These are phyloP conservation scores for Rhyacophila brunnea DNA, from an alignment of 1,140 invertebrate species.

Conservation along the genomic window DNA sequence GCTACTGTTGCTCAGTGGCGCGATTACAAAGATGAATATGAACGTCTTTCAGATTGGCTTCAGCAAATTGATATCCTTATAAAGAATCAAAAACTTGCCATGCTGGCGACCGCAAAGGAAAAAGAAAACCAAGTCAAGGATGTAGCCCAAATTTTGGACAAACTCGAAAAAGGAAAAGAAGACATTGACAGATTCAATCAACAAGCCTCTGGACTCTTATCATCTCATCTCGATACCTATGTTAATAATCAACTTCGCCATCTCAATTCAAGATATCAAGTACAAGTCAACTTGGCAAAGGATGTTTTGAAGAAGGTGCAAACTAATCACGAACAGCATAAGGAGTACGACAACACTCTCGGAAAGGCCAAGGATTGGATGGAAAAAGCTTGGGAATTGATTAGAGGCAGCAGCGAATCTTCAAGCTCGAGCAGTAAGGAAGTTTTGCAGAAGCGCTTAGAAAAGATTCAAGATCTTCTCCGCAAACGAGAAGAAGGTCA, in stretches of 20 bases:
- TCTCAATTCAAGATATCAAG: constrained; percentile 88
- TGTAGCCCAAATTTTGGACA: constrained; percentile 73
- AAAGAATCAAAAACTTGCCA: constrained; percentile 84
- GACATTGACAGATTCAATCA: constrained; percentile 84
- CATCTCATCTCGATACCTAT: constrained; percentile 86
- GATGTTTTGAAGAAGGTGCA: constrained; percentile 92
- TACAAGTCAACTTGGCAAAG: constrained; percentile 85
- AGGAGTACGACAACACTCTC: constrained; percentile 78
- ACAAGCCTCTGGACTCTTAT: constrained; percentile 70
- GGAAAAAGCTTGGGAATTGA: constrained; percentile 79
- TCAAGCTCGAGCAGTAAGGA: constrained; percentile 80
- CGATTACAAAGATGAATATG: constrained; percentile 91
- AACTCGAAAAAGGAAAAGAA: constrained; percentile 75
- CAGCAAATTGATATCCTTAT: constrained; percentile 91
- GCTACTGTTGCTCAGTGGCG: constrained; percentile 80
- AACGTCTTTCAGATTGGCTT: constrained; percentile 87
- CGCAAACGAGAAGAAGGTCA: constrained; percentile 88
- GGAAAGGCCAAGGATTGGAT: constrained; percentile 85
- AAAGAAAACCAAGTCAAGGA: constrained; percentile 83
- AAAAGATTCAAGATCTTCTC: constrained; percentile 79
- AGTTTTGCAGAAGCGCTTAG: constrained; percentile 76
- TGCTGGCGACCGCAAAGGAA: constrained; percentile 78
- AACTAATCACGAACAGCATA: constrained; percentile 85
- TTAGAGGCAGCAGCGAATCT: constrained; percentile 76
- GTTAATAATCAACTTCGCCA: constrained; percentile 88